Conservation (phyloP, 2,888 invertebrate genomes). For the Morpho achilles region DNA sequence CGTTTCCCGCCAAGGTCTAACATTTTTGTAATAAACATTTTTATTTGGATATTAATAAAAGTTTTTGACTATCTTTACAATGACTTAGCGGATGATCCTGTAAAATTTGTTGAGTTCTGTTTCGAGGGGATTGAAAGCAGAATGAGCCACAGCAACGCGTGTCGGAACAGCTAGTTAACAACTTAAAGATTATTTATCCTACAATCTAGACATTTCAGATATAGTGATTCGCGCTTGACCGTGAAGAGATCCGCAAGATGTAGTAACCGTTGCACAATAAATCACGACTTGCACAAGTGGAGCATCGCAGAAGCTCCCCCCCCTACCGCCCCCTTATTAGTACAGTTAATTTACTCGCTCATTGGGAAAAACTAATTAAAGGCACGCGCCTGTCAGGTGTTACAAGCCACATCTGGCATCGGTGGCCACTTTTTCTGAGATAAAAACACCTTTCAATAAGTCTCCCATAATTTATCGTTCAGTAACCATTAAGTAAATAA, state of each 20-base stretch:
- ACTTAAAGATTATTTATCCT: too few relatives aligned
- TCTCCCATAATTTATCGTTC: slow-evolving; percentile 16
- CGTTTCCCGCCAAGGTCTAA: too few relatives aligned
- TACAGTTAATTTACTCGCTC: slow-evolving; percentile 23
- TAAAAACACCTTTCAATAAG: slow-evolving; percentile 16
- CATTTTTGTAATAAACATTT: too few relatives aligned
- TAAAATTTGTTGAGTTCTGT: too few relatives aligned
- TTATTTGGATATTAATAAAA: too few relatives aligned
- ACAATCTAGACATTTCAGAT: background rate
- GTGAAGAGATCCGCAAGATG: slow-evolving; percentile 21
- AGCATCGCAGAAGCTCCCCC: slow-evolving; percentile 10
- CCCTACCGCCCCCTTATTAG: slow-evolving; percentile 4
- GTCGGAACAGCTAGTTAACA: too few relatives aligned
- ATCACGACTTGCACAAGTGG: slow-evolving; percentile 20
- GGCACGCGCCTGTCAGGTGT: slow-evolving; percentile 17
- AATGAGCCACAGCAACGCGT: too few relatives aligned
- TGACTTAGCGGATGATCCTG: too few relatives aligned
- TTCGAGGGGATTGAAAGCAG: too few relatives aligned
- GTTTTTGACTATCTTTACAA: too few relatives aligned
- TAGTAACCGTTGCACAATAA: slow-evolving; percentile 26
- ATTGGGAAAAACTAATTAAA: slow-evolving; percentile 13
- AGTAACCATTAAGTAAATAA: slow-evolving; percentile 13
- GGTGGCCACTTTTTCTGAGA: slow-evolving; percentile 13
- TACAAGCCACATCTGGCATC: slow-evolving; percentile 7
- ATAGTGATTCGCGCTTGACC: slow-evolving; percentile 20